Base-by-base conservation (phyloP, 2,113 vertebrate genomes). In the Accipiter virgatus region DNA sequence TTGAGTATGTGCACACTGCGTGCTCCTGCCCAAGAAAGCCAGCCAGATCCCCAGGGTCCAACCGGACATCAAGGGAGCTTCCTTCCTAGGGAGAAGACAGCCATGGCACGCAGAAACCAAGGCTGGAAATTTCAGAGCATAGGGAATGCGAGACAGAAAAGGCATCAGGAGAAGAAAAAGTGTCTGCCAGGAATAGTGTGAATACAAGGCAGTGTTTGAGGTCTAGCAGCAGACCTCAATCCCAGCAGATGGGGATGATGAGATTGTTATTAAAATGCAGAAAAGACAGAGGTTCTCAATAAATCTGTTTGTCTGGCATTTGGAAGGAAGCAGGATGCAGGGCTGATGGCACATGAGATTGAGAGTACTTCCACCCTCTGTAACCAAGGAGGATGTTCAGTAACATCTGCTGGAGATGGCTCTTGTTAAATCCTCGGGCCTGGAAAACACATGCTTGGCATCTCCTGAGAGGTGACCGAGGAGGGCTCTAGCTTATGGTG, bases 201-300 rank as follows among this genome's bases (percentile, higher is more conserved):
- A 91, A 55, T 11, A n/a, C n/a, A 42, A 93, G 55, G 38, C 91
- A 40, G 34, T 19, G 48, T 90, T 65, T 82, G 86, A 67, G 22
- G 38, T 93, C 34, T 56, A 87, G 78, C 65, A 87, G 84, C 81
- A 84, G 62, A 90, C 27, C 53, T 94, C 22, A 1, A 7, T 71
- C 61, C 56, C 1, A 0, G 77, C 91, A 94, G 77, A 93, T 87
- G 83, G 75, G 52, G 68, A 81, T 81, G 61, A 93, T 88, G 81
- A 91, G 45, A 61, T 77, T 63, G 53, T 86, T 87, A 94, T 80
- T 91, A 79, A 94, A 86, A 96, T 79, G 86, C 84, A 91, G 73
- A 72, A 87, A 85, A 87, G 38, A 19, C 68, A 81, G 67, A 88
- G 68, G 62, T 91, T 91, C 78, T 72, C 73, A 63, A 77, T 96